phyloP scores from a whole-genome alignment of 2,888 invertebrate genomes.

The Pachycephus smyrnensis region DNA sequence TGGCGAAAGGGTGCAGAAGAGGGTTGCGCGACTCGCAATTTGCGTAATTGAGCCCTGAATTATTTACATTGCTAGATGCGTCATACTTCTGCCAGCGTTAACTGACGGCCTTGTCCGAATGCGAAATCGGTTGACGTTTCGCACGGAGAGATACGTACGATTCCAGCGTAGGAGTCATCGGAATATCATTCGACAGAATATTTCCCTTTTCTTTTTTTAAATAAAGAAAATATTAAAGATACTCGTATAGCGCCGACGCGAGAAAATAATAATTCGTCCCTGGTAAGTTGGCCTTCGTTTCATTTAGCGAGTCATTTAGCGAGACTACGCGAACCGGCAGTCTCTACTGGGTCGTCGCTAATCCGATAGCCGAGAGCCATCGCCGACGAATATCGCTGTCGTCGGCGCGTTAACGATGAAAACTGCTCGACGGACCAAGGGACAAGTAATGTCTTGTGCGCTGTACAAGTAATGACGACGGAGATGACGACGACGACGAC shows the following conservation, averaged over 20 bases:
- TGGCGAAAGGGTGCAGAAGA: conserved; percentile 3
- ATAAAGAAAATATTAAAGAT: too few relatives aligned
- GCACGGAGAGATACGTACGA: conserved; percentile 25
- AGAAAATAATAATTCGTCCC: conserved; percentile 26
- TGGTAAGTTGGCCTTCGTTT: conserved; percentile 31
- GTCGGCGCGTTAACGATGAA: too few relatives aligned
- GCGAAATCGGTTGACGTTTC: conserved; percentile 50
- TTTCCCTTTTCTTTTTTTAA: too few relatives aligned
- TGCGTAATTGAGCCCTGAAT: conserved; percentile 66
- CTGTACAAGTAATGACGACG: too few relatives aligned
- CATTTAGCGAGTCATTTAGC: conserved; percentile 45
- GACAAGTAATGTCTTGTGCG: too few relatives aligned
- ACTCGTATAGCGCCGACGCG: too few relatives aligned
- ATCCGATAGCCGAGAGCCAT: conserved; percentile 27
- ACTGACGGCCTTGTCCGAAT: conserved; percentile 42
- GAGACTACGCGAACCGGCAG: conserved; percentile 33
- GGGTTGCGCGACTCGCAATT: conserved; percentile 53
- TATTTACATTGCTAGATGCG: conserved; percentile 63
- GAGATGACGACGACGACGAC: not conserved
- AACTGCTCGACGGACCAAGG: too few relatives aligned
- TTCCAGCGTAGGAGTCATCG: too few relatives aligned
- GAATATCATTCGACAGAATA: too few relatives aligned
- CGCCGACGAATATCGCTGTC: too few relatives aligned
- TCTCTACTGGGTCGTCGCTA: conserved; percentile 22
- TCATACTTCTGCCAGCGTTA: conserved; percentile 57